These are phyloP conservation scores for Acanthococcus lagerstroemiae DNA, from an alignment of 2,888 invertebrate genomes.

Conservation along the genomic window DNA sequence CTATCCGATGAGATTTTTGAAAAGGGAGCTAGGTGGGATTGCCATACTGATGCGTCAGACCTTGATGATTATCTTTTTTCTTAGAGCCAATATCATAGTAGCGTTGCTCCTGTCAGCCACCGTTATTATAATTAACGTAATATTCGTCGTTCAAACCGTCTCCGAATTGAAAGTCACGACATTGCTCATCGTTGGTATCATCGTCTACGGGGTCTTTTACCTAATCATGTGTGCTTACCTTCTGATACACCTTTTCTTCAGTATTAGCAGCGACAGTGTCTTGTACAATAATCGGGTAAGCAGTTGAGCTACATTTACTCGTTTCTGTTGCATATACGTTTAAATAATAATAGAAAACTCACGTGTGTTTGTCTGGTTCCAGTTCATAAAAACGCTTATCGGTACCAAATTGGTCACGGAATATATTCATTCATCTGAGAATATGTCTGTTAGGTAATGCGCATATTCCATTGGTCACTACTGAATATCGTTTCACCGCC, in stretches of 20 bases:
- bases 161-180: constrained; percentile 41
- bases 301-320: no score
- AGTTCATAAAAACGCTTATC: constrained; percentile 11
- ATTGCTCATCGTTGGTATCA: constrained; percentile 43
- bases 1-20: no score
- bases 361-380: background rate
- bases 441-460: constrained; percentile 1
- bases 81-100: constrained; percentile 57
- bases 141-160: constrained; percentile 59
- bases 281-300: constrained; percentile 45
- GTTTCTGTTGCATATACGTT: no score
- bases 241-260: constrained; percentile 58
- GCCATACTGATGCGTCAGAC: no score
- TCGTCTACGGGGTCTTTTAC: constrained; percentile 55
- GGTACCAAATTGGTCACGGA: constrained; percentile 16
- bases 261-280: constrained; percentile 53
- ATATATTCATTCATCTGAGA: constrained; percentile 21
- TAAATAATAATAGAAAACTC: no score
- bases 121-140: constrained; percentile 69
- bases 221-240: constrained; percentile 63
- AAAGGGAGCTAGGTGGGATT: no score
- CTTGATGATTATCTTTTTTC: background rate
- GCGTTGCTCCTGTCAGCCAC: constrained; percentile 55
- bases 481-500: no score
- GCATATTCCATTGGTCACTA: no score